Evolutionary conservation across 2,113 vertebrate genomes (phyloP).

Genomic region (Alethe diademata): DNA sequence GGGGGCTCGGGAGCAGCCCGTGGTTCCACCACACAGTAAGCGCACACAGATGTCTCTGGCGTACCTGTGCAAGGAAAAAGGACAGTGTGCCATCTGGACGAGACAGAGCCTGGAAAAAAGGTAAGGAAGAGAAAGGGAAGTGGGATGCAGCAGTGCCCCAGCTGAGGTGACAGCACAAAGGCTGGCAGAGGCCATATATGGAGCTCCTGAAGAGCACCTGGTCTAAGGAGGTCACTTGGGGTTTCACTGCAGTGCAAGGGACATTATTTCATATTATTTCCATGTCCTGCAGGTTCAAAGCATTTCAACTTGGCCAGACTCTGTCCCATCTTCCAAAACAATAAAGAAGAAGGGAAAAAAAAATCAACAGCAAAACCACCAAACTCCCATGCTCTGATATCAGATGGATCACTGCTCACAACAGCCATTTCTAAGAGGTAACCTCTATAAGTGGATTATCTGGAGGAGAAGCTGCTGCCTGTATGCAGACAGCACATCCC

Average conservation of each 20-base stretch:
- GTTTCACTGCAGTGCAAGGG: background rate
- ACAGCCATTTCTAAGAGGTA: background rate
- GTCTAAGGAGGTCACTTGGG: background rate
- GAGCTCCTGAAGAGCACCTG: background rate
- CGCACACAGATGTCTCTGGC: background rate
- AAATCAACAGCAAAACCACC: background rate
- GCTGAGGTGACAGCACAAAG: background rate
- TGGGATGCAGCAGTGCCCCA: background rate
- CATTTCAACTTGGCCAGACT: background rate
- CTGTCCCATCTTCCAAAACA: background rate
- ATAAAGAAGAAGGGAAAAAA: background rate
- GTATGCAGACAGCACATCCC: background rate
- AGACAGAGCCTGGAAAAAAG: background rate
- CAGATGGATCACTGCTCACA: background rate
- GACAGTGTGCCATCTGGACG: background rate
- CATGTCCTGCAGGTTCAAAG: background rate
- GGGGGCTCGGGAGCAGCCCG: fast-evolving
- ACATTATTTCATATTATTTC: background rate
- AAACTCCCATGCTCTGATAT: fast-evolving
- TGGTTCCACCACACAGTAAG: background rate
- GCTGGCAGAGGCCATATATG: background rate
- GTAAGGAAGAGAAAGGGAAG: background rate
- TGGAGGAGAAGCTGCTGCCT: background rate
- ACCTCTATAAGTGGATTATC: background rate
- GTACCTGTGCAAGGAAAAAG: background rate